Conservation (phyloP, 2,888 invertebrate genomes). For the Eilema caniola region DNA sequence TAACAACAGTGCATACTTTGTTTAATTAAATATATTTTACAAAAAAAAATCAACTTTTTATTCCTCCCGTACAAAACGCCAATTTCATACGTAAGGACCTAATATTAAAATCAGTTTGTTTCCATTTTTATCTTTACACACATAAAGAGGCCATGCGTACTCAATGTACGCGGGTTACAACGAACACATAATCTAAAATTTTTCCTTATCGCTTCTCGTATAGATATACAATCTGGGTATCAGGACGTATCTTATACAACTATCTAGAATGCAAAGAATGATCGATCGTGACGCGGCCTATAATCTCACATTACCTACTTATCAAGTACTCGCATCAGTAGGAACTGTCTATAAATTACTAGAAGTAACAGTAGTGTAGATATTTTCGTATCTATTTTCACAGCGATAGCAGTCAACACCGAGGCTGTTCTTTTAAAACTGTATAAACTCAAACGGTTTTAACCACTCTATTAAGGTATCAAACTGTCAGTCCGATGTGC, state of each 20-base stretch:
- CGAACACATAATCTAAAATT: conserved; percentile 11
- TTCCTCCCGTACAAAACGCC: too few species aligned
- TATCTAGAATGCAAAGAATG: conserved; percentile 21
- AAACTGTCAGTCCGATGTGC: too few species aligned
- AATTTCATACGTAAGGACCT: too few species aligned
- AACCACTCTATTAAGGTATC: not conserved
- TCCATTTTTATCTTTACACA: conserved; percentile 1
- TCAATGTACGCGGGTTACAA: not conserved
- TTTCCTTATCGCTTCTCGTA: conserved; percentile 11
- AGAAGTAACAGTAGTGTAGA: not conserved
- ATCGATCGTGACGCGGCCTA: conserved; percentile 11
- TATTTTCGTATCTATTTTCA: not conserved
- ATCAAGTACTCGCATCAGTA: not conserved
- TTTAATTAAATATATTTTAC: too few species aligned
- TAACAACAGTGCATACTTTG: too few species aligned
- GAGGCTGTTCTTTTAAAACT: not conserved
- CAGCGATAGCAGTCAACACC: not conserved
- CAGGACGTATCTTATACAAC: conserved; percentile 9
- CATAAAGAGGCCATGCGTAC: not conserved
- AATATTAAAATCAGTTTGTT: not conserved
- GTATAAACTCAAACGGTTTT: not conserved
- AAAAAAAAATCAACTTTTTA: too few species aligned
- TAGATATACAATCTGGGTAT: conserved; percentile 18
- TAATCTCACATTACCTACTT: conserved; percentile 5
- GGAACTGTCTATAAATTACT: not conserved